phyloP scores from a whole-genome alignment of 2,888 invertebrate genomes.

The Frankliniella intonsa region DNA sequence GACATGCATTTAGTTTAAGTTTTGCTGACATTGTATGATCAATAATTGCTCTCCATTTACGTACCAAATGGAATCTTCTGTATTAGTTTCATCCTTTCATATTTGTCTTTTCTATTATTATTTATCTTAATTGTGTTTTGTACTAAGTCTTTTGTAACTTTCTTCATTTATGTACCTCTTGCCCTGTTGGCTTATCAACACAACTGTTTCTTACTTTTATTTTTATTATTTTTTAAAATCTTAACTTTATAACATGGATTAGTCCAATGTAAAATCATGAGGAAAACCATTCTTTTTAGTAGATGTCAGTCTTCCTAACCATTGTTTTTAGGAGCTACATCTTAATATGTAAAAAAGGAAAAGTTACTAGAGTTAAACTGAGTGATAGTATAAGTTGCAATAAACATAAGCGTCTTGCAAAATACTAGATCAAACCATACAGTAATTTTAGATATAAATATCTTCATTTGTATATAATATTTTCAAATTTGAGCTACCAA shows the following conservation, averaged over 20 bases:
- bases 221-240: neutral
- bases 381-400: neutral
- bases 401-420: neutral
- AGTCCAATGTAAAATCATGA: neutral
- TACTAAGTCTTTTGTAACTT: slow-evolving; percentile 6
- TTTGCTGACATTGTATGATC: neutral
- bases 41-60: neutral
- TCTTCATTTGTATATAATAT: slow-evolving; percentile 8
- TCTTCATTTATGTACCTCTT: slow-evolving; percentile 1
- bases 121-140: slow-evolving; percentile 15
- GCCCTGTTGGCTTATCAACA: slow-evolving; percentile 8
- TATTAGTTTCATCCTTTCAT: neutral
- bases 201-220: neutral
- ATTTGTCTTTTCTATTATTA: neutral
- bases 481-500: slow-evolving; percentile 4
- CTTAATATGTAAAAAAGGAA: neutral
- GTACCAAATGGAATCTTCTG: neutral
- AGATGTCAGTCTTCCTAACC: neutral
- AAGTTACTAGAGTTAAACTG: neutral
- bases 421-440: slow-evolving; percentile 6
- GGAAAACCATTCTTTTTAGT: neutral
- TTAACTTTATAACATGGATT: neutral
- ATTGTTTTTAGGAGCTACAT: neutral
- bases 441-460: neutral
- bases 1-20: neutral